Evolutionary conservation across 2,113 vertebrate species (phyloP).

Genomic region (Mystacornis crossleyi): DNA sequence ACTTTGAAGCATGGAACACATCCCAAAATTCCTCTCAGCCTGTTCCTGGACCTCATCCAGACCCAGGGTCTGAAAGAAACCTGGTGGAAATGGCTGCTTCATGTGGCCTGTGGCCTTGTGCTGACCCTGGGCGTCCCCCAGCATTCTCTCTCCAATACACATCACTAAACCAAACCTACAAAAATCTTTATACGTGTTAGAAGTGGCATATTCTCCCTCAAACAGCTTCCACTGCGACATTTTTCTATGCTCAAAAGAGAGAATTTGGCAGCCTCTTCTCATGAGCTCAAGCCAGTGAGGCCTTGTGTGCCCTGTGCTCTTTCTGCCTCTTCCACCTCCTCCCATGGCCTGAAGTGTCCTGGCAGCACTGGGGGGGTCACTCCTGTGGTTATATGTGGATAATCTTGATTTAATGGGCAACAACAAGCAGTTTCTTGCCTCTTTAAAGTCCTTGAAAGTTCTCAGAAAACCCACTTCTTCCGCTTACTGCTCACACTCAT

Average conservation of each 20-base stretch:
- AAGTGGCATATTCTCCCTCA: neutral
- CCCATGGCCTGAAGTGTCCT: neutral
- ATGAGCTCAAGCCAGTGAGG: rapidly evolving
- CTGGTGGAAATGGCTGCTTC: neutral
- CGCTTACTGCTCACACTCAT: rapidly evolving
- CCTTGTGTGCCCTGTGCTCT: rapidly evolving
- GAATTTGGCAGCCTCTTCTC: neutral
- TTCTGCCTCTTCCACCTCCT: neutral
- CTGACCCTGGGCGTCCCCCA: rapidly evolving
- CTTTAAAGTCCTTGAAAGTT: neutral
- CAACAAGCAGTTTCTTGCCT: neutral
- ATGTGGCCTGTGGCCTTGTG: neutral
- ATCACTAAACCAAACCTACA: neutral
- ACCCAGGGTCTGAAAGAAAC: neutral
- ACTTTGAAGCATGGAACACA: neutral
- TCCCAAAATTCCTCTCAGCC: neutral
- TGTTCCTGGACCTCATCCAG: neutral
- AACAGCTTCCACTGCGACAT: neutral
- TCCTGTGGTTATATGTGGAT: slow-evolving; percentile 23
- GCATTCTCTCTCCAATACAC: neutral
- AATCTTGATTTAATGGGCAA: slow-evolving; percentile 4
- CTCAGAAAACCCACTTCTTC: neutral
- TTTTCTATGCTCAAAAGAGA: neutral
- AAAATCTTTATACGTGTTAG: neutral
- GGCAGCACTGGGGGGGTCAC: neutral